Evolutionary conservation across 2,797 vertebrate species (phyloP), one percentile per base, ranked within the genome.

Genomic region (Rhinoraja longicauda): DNA sequence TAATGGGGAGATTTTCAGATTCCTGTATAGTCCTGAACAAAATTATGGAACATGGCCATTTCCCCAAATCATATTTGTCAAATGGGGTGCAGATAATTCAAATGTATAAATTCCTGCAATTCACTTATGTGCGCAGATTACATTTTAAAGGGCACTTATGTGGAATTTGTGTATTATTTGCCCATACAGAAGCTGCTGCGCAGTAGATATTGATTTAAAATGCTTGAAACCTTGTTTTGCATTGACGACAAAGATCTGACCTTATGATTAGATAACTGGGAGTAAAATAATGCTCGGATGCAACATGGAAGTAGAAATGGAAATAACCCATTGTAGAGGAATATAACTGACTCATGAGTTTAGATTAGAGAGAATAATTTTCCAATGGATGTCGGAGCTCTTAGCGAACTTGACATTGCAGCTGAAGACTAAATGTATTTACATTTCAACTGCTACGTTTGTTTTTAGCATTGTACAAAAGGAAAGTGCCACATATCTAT

Each of bases 371-470:
- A 88, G n/a, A n/a, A 67, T 67, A 36, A 88, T 88, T 67, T 67
- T 88, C 59, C 59, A 88, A 32, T 10, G 13, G 64, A 21, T 67
- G 5, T 67, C 67, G 67, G n/a, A 88, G n/a, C 59, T 67, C 84
- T 67, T 36, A 19, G 59, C 67, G 59, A 62, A 32, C 12, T 53
- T 88, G 82, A n/a, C 84, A 88, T 88, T 6, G 7, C 19, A n/a
- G 29, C n/a, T 88, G 62, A 88, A 88, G 17, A 19, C 5, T 88
- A 67, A 88, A 62, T 88, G n/a, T 67, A 36, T 86, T 88, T 88
- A 88, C 7, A 88, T 67, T 84, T 88, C 84, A 67, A 88, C 19
- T n/a, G 13, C 17, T 62, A 15, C 17, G 0, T 36, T 2, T 32
- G 8, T 67, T 86, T 88, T 36, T 21, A 36, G 64, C 32, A 10